Evolutionary conservation across 2,113 vertebrate genomes (phyloP).

Genomic region (Brachirus orientalis): DNA sequence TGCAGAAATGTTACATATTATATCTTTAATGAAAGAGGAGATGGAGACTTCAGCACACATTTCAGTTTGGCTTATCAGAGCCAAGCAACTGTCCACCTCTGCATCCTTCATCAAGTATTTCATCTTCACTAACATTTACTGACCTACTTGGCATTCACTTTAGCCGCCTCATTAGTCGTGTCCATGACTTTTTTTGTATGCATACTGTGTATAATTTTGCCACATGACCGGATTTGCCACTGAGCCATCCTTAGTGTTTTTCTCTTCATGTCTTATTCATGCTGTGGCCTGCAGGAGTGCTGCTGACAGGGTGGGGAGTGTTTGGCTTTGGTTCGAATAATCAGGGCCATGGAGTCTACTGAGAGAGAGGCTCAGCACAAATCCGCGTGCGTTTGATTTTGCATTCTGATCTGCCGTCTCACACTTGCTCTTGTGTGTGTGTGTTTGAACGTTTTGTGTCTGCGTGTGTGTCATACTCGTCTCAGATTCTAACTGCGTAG

Average conservation of each 20-base stretch:
- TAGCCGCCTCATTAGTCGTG: slow-evolving; percentile 30
- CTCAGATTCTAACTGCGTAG: slow-evolving; percentile 27
- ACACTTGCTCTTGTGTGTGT: slow-evolving; percentile 29
- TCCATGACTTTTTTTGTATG: slow-evolving; percentile 23
- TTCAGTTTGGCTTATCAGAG: slow-evolving; percentile 5
- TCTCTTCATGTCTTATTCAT: slow-evolving; percentile 64
- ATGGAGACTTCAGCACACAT: slow-evolving; percentile 8
- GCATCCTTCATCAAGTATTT: slow-evolving; percentile 14
- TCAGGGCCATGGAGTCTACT: slow-evolving; percentile 48
- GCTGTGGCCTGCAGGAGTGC: slow-evolving; percentile 59
- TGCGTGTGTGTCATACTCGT: slow-evolving; percentile 31
- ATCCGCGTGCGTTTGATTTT: slow-evolving; percentile 27
- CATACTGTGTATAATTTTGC: slow-evolving; percentile 56
- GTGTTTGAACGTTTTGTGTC: slow-evolving; percentile 18
- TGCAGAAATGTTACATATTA: no score
- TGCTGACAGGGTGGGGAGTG: slow-evolving; percentile 47
- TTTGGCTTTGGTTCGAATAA: slow-evolving; percentile 60
- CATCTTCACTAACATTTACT: slow-evolving; percentile 24
- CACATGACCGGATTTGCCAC: slow-evolving; percentile 54
- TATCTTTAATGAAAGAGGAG: slow-evolving; percentile 9
- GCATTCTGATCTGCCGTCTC: background rate
- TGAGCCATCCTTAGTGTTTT: slow-evolving; percentile 39
- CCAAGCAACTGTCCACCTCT: slow-evolving; percentile 25
- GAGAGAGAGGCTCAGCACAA: slow-evolving; percentile 56
- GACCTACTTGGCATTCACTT: slow-evolving; percentile 59